A percentile compares a stretch with the other conserved stretches of the same genome.
phyloP scores from a whole-genome alignment of 35 echinoderm and acorn worm species.

The Heliocidaris erythrogramma region DNA sequence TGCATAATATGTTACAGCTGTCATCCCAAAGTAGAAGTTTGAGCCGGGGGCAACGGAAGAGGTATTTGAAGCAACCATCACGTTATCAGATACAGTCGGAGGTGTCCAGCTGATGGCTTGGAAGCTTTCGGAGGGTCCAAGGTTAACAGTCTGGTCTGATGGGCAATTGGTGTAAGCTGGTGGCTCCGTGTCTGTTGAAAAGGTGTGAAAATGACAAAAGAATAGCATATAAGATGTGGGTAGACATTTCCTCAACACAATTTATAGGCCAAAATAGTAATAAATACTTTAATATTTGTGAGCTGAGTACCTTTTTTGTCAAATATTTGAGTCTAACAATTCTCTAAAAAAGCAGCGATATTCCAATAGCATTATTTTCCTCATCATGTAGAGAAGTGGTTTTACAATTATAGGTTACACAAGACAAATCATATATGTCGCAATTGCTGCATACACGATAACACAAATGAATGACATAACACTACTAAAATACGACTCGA shows the following conservation, averaged over 20 bases:
- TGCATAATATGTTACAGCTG: slow-evolving; percentile 43
- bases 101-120: background rate
- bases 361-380: too few relatives aligned
- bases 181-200: slow-evolving; percentile 26
- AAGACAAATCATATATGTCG: too few relatives aligned
- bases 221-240: background rate
- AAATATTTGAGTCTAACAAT: too few relatives aligned
- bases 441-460: background rate
- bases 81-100: slow-evolving; percentile 1
- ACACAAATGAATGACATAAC: background rate
- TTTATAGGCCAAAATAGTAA: too few relatives aligned
- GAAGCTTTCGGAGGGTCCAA: background rate
- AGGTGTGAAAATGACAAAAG: background rate
- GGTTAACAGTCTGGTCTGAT: background rate
- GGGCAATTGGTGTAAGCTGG: slow-evolving; percentile 33
- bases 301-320: too few relatives aligned
- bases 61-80: background rate
- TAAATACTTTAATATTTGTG: too few relatives aligned
- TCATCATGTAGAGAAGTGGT: too few relatives aligned
- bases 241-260: too few relatives aligned
- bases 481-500: too few relatives aligned
- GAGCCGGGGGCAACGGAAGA: background rate
- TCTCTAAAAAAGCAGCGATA: too few relatives aligned
- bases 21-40: background rate
- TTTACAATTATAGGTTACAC: too few relatives aligned